These are phyloP conservation scores for Sycobia sp. DNA, from an alignment of 1,140 invertebrate genomes.

Conservation along the genomic window DNA sequence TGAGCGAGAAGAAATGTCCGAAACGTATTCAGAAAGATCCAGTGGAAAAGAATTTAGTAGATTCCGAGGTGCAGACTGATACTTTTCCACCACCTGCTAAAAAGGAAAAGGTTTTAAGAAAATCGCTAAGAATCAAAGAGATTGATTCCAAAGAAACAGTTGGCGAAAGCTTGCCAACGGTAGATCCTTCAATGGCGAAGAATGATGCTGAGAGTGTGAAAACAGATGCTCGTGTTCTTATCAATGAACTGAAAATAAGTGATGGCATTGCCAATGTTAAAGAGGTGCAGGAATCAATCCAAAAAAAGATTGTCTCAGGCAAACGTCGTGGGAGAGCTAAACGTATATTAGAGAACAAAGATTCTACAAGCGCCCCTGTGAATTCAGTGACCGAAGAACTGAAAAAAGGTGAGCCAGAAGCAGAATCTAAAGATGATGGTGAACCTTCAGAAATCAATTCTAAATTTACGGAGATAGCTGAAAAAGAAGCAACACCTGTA, in stretches of 20 bases:
- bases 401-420: no score
- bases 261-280: neutral
- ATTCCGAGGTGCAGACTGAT: neutral
- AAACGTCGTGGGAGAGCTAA: conserved; percentile 14
- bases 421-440: neutral
- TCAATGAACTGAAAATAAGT: neutral
- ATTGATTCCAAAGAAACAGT: conserved; percentile 2
- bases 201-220: neutral
- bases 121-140: conserved; percentile 25
- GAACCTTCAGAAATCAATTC: neutral
- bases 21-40: conserved; percentile 2
- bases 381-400: neutral
- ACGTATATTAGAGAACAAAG: neutral
- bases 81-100: neutral
- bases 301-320: neutral
- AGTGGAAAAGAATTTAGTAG: neutral
- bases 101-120: conserved; percentile 4
- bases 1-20: conserved; percentile 3
- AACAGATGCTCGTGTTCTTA: no score
- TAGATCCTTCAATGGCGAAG: neutral
- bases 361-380: neutral
- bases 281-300: neutral
- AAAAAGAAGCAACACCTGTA: neutral
- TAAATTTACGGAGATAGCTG: neutral
- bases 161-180: neutral